Evolutionary conservation across 2,797 vertebrate genomes (phyloP), one percentile per base, ranked within the genome.

Genomic region (Scleropages formosus): DNA sequence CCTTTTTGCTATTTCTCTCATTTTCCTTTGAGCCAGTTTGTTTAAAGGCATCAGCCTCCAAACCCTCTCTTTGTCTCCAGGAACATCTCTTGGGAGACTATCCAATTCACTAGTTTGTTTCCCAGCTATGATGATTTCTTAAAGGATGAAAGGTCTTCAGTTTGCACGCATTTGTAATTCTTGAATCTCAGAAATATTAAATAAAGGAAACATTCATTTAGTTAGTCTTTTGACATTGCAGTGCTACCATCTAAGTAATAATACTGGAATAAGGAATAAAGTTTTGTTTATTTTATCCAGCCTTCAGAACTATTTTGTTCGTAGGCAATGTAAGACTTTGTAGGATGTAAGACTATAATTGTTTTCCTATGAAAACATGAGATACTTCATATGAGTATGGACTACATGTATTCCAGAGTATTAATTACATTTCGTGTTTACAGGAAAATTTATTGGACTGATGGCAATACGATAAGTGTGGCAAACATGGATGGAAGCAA

Each of bases 401-500:
- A 73, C 62, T 49, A 44, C 49, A 75, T 67, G 58, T 66, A 46
- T 60, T 51, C 49, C 58, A 26, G 22, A 75, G 46, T 13, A 79
- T n/a, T 62, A 24, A 20, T 65, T 69, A 65, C 69, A 22, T 72
- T 75, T 59, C 53, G 59, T 46, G 22, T 77, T 65, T 72, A 63
- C 80, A 99, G 98, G 66, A 99, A 98, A 86, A 95, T 98, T 27
- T 99, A 96, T 82, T 99, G 98, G 98, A 98, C 94, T 0, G 98
- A 99, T 88, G 96, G 97, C 24, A 98, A 95, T 86, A 97, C 95
- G 69, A 95, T 99, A 86, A 99, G 98, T 87, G 91, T 98, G 91
- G 98, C 97, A 81, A 98, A 96, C 87, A 98, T 98, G 96, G 97
- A 99, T 78, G 98, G 97, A 64, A 98, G 95, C 85, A 98, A 98